Base-by-base conservation (phyloP, 23 tunicate genomes). In the Pegea sp. region DNA sequence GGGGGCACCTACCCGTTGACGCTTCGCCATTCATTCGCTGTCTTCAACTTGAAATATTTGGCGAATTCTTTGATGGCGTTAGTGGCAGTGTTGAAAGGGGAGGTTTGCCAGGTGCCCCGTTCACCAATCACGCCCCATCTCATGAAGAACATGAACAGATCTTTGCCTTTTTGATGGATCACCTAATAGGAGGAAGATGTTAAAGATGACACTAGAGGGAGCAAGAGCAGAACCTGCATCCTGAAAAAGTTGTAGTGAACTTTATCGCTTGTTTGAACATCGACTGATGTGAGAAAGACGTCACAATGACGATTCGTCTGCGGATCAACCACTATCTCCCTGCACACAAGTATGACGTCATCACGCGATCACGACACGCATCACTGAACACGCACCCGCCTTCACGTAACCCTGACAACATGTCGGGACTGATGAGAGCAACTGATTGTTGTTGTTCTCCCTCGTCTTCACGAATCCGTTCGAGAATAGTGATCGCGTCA, bases 11-110 rank as follows among this genome's bases (percentile, higher is more conserved):
- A n/a, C n/a, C n/a, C n/a, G n/a, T n/a, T n/a, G 33, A 84, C 57
- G 57, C 61, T 76, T 53, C 90, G 77, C 98, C 98, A 89, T 67
- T 89, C 98, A 44, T 89, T 89, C 30, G 93, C 90, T 23, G 98
- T 89, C 52, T 89, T 89, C 42, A 89, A 63, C 44, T 89, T 89
- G 62, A 67, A 89, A 31, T 76, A 77, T 56, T 89, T 89, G 1
- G 88, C 74, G 48, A 75, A 89, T 61, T 89, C 98, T 54, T 58
- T 66, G 67, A 89, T 77, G 24, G 98, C 98, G 51, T 77, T 71
- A 0, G 68, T 60, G 0, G 98, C 76, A 52, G 79, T 76, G 56
- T 68, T 70, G 76, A 89, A 89, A 13, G 98, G 98, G 25, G 98
- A 76, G 23, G 88, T 89, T 34, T 89, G 88, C 80, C 90, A 76